Base-by-base conservation (phyloP, 2,888 invertebrate genomes). In the Timema podura region DNA sequence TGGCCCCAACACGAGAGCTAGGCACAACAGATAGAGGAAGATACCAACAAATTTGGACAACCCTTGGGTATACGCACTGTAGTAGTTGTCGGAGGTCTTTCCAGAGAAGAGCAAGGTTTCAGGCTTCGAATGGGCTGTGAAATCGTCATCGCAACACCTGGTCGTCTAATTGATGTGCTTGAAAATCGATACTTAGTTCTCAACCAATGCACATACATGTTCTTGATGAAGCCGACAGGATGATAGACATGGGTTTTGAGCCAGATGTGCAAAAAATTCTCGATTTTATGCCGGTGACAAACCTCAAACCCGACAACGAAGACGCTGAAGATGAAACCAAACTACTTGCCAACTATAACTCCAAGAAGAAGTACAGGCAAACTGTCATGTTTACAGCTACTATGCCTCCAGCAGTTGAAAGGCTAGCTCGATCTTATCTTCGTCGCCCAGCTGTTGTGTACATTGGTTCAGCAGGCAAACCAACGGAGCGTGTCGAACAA, bases 371-470 rank as follows among this genome's bases (percentile, higher is more conserved):
- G 81, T 99, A 93, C 81, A 86, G 98, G 80, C 98, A 90, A 91
- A 99, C 99, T 77, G 99, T 99, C 80, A 99, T 99, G 99, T 99
- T 99, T 82, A 99, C 99, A 66, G 99, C 99, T 5, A 99, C 99
- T 74, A 99, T 99, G 99, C 98, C 98, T 9, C 91, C 98, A 0
- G 95, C 98, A 5, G 97, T 99, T 2, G 99, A 99, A 83, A 87
- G 98, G 72, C 83, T 99, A 73, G 99, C 99, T 0, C 87, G 97
- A 73, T 93, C 91, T 48, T 99, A 99, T 82, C 84, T 99, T 44
- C 86, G 99, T 70, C 86, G 99, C 77, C 99, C 99, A 0, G 96
- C 98, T 11, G 93, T 98, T 3, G 98, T 99, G 0, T 95, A 98
- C 80, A 98, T 99, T 75, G 98, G 98, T 71, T 95, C 96, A 2